These are phyloP conservation scores for Lasius platythorax DNA, from an alignment of 2,888 invertebrate genomes.

Conservation along the genomic window DNA sequence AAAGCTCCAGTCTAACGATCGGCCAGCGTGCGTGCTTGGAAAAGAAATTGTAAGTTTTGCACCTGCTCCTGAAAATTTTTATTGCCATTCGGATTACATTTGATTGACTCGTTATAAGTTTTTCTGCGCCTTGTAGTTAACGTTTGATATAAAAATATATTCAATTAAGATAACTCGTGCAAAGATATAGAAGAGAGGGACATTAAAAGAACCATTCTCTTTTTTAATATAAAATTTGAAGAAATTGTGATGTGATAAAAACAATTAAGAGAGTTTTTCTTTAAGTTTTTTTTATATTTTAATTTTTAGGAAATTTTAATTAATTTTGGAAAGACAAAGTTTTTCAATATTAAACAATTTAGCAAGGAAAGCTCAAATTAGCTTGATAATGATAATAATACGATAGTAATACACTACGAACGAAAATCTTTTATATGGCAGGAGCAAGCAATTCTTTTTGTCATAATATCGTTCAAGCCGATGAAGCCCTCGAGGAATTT, in stretches of 20 bases:
- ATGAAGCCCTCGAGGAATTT: slow-evolving; percentile 47
- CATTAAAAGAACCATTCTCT: not conserved
- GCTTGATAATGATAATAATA: not conserved
- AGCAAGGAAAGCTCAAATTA: not conserved
- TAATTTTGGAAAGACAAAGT: not conserved
- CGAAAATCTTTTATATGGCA: not conserved
- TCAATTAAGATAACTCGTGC: not conserved
- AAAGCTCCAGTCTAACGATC: slow-evolving; percentile 56
- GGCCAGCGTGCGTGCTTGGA: slow-evolving; percentile 49
- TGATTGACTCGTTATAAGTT: slow-evolving; percentile 16
- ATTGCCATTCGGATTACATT: slow-evolving; percentile 32
- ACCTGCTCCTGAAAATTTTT: slow-evolving; percentile 42
- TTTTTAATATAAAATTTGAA: not conserved
- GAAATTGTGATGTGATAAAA: not conserved
- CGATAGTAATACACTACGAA: not conserved
- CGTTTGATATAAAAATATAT: not conserved
- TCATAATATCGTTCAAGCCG: slow-evolving; percentile 31
- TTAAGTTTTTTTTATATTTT: not conserved
- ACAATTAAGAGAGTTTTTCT: not conserved
- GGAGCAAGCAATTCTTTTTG: slow-evolving; percentile 19
- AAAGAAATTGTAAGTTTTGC: slow-evolving; percentile 44
- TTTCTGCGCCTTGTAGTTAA: not conserved
- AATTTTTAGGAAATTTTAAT: not conserved
- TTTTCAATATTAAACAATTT: not conserved
- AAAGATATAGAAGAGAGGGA: not conserved